Evolutionary conservation across 2,797 vertebrate genomes (phyloP), one percentile per base, ranked within the genome.

Genomic region (Notolepis coatsorum): DNA sequence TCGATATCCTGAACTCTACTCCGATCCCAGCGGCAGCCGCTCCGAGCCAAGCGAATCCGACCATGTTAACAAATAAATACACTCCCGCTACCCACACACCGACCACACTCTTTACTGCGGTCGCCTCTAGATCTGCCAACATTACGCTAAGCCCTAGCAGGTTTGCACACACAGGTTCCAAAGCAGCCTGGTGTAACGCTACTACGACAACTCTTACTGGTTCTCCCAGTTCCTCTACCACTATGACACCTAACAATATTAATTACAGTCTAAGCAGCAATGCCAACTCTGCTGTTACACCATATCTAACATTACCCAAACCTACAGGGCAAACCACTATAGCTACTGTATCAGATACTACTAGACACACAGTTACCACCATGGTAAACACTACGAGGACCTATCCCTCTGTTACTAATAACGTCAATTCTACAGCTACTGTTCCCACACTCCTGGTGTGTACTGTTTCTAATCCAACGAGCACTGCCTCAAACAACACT

Each of bases 61-160:
- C 39, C 12, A 37, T n/a, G 5, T 8, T 38, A 37, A 61, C 52
- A 7, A 1, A 43, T 7, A 49, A 64, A 50, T 7, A n/a, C n/a
- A n/a, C n/a, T n/a, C n/a, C 23, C 35, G 24, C 56, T 8, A 3
- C n/a, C 20, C 62, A 65, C 15, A 77, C 42, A 28, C 64, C 84
- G 20, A 7, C 48, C 43, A 79, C 76, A 0, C 82, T 88, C 57
- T 84, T 82, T 39, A 68, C 74, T 35, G 84, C 85, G 17, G 80
- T 89, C 2, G 35, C 65, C 13, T 71, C 78, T 1, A 68, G 84
- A 69, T 80, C 85, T 17, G 64, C 82, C 30, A 48, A 67, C 17
- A 27, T 79, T 17, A n/a, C 50, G 5, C 63, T 68, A 27, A 58
- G 27, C 39, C 64, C 77, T 15, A 51, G 59, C 47, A 20, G 42